phyloP scores from a whole-genome alignment of 2,888 invertebrate genomes.

The Elaeidobius kamerunicus region DNA sequence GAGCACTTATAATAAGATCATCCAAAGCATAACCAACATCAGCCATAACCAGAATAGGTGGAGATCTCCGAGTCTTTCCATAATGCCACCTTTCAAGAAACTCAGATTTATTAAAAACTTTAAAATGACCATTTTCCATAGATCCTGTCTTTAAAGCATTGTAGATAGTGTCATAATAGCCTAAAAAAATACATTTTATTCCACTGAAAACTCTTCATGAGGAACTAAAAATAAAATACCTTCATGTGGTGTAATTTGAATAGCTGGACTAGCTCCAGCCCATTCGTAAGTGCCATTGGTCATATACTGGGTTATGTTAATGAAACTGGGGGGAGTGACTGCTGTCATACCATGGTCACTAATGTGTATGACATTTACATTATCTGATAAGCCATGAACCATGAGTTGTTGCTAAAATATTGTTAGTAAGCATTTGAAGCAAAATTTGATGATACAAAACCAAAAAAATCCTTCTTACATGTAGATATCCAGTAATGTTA shows the following conservation, averaged over 20 bases:
- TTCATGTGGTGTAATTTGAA: conserved; percentile 58
- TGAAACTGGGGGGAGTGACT: conserved; percentile 54
- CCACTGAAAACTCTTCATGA: background rate
- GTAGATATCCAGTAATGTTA: conserved; percentile 57
- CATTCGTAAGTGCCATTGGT: conserved; percentile 51
- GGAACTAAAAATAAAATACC: conserved; percentile 44
- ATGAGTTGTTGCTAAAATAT: conserved; percentile 50
- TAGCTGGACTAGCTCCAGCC: conserved; percentile 56
- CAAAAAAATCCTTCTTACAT: conserved; percentile 39
- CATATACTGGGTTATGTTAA: conserved; percentile 56
- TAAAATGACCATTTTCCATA: conserved; percentile 50
- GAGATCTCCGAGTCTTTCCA: conserved; percentile 56
- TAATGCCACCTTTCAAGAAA: conserved; percentile 62
- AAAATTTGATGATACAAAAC: background rate
- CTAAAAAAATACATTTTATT: conserved; percentile 40
- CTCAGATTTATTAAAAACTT: conserved; percentile 59
- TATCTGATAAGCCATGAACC: conserved; percentile 50
- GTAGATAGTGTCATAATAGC: conserved; percentile 52
- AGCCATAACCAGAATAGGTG: conserved; percentile 61
- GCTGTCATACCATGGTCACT: conserved; percentile 72
- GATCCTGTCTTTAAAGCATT: conserved; percentile 50
- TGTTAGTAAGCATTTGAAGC: conserved; percentile 2
- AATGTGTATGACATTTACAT: conserved; percentile 63
- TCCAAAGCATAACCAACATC: conserved; percentile 61
- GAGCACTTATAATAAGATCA: conserved; percentile 50